These are phyloP conservation scores for Microcebus murinus DNA, from an alignment of 2,113 vertebrate genomes.

Conservation along the genomic window DNA sequence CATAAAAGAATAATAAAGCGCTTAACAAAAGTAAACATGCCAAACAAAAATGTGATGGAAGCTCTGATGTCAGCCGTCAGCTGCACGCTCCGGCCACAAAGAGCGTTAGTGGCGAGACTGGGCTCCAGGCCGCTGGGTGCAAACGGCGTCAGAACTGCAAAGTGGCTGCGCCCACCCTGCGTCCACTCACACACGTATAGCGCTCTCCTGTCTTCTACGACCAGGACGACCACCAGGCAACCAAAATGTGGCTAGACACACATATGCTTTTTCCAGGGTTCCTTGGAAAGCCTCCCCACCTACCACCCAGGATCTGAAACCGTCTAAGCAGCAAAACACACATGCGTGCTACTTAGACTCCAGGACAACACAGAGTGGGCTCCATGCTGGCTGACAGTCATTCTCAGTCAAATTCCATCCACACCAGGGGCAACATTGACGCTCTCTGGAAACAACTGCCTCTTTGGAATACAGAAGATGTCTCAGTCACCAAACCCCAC, in stretches of 20 bases:
- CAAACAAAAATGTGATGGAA: conserved; percentile 48
- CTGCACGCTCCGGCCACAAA: background rate
- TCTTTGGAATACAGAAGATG: background rate
- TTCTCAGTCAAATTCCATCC: background rate
- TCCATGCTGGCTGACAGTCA: background rate
- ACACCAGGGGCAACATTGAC: background rate
- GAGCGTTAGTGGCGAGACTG: background rate
- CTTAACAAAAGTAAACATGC: conserved; percentile 54
- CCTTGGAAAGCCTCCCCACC: background rate
- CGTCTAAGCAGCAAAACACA: background rate
- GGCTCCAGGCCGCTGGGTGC: background rate
- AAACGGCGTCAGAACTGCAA: conserved; percentile 49
- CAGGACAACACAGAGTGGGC: background rate
- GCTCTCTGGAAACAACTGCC: background rate
- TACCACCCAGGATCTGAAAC: background rate
- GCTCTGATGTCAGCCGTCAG: conserved; percentile 56
- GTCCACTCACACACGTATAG: background rate
- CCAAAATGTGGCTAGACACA: background rate
- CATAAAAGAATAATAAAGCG: conserved; percentile 57
- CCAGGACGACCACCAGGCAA: background rate
- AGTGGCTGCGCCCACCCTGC: background rate
- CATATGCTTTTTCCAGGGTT: background rate
- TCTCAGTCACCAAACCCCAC: background rate
- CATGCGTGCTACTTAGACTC: background rate
- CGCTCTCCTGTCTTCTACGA: background rate